phyloP scores from a whole-genome alignment of 1,140 invertebrate genomes.

The Lepidurus couesii region DNA sequence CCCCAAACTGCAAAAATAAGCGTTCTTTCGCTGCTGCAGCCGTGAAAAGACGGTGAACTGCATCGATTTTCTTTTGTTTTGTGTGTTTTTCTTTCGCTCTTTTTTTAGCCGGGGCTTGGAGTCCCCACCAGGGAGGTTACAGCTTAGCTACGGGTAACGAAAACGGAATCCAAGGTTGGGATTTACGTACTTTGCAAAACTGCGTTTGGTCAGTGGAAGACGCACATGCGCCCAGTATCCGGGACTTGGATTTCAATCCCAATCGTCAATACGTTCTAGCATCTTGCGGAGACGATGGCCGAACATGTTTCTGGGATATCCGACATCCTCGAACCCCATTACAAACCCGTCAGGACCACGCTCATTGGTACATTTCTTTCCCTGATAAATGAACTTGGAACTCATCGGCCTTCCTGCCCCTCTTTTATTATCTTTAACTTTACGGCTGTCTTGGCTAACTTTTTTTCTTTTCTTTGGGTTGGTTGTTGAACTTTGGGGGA shows the following conservation, averaged over 20 bases:
- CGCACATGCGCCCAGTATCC: slow-evolving; percentile 37
- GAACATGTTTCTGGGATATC: slow-evolving; percentile 92
- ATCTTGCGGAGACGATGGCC: slow-evolving; percentile 91
- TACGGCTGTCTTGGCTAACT: background rate
- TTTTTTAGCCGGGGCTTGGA: slow-evolving; percentile 72
- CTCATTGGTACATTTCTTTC: slow-evolving; percentile 69
- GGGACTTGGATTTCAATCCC: slow-evolving; percentile 93
- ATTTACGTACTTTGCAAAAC: slow-evolving; percentile 56
- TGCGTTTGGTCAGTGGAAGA: slow-evolving; percentile 27
- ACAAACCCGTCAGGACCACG: slow-evolving; percentile 78
- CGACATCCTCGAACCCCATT: slow-evolving; percentile 71
- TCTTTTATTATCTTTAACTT: slow-evolving; percentile 30
- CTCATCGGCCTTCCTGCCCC: background rate
- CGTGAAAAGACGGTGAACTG: background rate
- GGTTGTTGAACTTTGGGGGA: slow-evolving; percentile 37
- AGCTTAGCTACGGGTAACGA: slow-evolving; percentile 80
- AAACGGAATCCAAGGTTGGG: slow-evolving; percentile 77
- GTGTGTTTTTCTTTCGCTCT: background rate
- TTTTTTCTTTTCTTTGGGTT: background rate
- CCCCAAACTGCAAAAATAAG: no score
- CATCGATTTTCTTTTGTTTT: background rate
- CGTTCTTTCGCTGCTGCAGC: background rate
- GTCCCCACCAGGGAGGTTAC: slow-evolving; percentile 81
- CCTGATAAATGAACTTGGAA: slow-evolving; percentile 21
- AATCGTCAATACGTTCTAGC: slow-evolving; percentile 91